A percentile compares a stretch with the other conserved stretches of the same genome.
Conservation (phyloP, 1,140 invertebrate genomes). For the Papilio xuthus region DNA sequence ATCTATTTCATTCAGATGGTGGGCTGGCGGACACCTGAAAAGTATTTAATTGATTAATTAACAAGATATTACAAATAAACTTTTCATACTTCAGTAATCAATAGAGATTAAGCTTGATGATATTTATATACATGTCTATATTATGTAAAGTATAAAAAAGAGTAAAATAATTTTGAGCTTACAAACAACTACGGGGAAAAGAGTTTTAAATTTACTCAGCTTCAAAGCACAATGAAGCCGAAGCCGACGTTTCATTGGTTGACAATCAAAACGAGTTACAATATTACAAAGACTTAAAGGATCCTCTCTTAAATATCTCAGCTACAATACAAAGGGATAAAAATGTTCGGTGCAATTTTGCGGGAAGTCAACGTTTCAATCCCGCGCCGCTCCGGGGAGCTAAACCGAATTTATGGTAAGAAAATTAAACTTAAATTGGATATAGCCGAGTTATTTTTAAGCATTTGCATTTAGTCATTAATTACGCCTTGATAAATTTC, state of each 20-base stretch:
- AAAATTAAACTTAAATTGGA: conserved; percentile 81
- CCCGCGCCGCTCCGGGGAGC: conserved; percentile 69
- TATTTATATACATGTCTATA: too few relatives aligned
- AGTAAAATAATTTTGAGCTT: not conserved
- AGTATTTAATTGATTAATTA: not conserved
- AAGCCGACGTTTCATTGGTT: conserved; percentile 52
- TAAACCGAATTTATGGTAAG: conserved; percentile 78
- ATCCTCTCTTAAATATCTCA: conserved; percentile 67
- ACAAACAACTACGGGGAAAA: not conserved
- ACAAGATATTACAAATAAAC: not conserved
- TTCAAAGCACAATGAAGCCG: conserved; percentile 21
- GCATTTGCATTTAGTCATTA: conserved; percentile 53
- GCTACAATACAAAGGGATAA: conserved; percentile 76
- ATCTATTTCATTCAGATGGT: not conserved
- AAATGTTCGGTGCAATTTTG: conserved; percentile 75
- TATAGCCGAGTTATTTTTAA: conserved; percentile 74
- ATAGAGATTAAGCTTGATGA: not conserved
- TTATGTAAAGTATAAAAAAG: too few relatives aligned
- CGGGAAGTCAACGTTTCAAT: conserved; percentile 67
- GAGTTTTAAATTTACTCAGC: conserved; percentile 10
- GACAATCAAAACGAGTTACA: conserved; percentile 68
- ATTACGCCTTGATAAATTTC: conserved; percentile 57
- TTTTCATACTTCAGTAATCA: not conserved
- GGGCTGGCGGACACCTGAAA: not conserved
- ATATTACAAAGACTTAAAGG: conserved; percentile 69